Percentiles rank a stretch among this genome's conserved stretches.
These are phyloP conservation scores for Apostichopus parvimensis DNA, from an alignment of 35 echinoderm and acorn worm species.

Conservation along the genomic window DNA sequence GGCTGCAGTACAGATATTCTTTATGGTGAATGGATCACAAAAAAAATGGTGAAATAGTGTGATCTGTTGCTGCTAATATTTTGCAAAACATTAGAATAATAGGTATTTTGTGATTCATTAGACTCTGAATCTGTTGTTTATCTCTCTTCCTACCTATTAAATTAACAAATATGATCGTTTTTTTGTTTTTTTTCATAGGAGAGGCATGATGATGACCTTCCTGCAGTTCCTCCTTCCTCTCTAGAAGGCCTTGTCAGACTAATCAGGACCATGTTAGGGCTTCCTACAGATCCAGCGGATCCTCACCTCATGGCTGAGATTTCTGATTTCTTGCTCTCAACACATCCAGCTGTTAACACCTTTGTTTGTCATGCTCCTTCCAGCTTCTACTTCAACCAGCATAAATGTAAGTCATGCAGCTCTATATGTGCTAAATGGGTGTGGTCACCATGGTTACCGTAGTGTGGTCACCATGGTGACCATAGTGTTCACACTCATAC, in stretches of 20 bases:
- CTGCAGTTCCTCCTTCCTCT: slow-evolving; percentile 58
- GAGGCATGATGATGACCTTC: slow-evolving; percentile 75
- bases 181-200: slow-evolving; percentile 62
- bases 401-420: slow-evolving; percentile 59
- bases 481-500: too few relatives aligned
- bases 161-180: too few relatives aligned
- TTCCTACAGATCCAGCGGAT: slow-evolving; percentile 87
- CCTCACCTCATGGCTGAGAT: slow-evolving; percentile 81
- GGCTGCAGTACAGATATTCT: too few relatives aligned
- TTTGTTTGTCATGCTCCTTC: slow-evolving; percentile 96
- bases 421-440: too few relatives aligned
- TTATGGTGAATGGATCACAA: too few relatives aligned
- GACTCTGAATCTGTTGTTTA: not conserved
- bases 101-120: too few relatives aligned
- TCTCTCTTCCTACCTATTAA: too few relatives aligned
- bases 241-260: slow-evolving; percentile 60
- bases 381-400: slow-evolving; percentile 92
- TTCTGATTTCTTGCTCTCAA: slow-evolving; percentile 85
- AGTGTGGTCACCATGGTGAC: too few relatives aligned
- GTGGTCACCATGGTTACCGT: too few relatives aligned
- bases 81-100: too few relatives aligned
- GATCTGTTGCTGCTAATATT: too few relatives aligned
- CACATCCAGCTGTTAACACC: slow-evolving; percentile 94
- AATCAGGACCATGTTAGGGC: slow-evolving; percentile 81
- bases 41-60: too few relatives aligned